A percentile compares a stretch with the other conserved stretches of the same genome.
Conservation (phyloP, 2,888 invertebrate species). For the Hedya salicella region DNA sequence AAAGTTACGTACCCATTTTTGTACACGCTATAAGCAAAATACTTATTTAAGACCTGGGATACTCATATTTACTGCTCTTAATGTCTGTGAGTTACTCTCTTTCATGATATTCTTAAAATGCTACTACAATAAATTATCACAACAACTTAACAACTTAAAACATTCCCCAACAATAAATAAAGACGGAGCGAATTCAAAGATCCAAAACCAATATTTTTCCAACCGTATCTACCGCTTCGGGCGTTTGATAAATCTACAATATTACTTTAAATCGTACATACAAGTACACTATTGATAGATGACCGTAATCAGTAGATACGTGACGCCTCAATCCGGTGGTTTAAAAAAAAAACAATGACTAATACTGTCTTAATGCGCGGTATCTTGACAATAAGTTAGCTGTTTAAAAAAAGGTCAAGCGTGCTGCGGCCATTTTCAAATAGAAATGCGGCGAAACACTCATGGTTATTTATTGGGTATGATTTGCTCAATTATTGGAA, state of each 20-base stretch:
- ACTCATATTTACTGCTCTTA: no score
- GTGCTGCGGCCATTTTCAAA: slow-evolving; percentile 24
- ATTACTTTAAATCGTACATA: slow-evolving; percentile 39
- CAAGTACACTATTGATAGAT: slow-evolving; percentile 36
- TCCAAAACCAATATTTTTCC: slow-evolving; percentile 30
- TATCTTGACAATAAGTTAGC: slow-evolving; percentile 37
- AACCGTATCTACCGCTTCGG: slow-evolving; percentile 31
- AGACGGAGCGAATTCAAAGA: slow-evolving; percentile 10
- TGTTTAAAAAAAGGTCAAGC: slow-evolving; percentile 35
- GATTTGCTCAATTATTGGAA: background rate
- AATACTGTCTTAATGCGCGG: slow-evolving; percentile 28
- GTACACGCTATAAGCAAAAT: no score
- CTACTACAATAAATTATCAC: no score
- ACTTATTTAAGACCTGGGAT: no score
- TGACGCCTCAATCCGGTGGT: slow-evolving; percentile 39
- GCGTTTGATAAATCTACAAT: slow-evolving; percentile 34
- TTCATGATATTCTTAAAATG: no score
- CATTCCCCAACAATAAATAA: slow-evolving; percentile 1
- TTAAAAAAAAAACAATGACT: slow-evolving; percentile 33
- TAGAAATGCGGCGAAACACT: slow-evolving; percentile 1
- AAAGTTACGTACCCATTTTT: no score
- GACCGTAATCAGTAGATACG: slow-evolving; percentile 32
- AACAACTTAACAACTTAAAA: background rate
- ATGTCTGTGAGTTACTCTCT: no score
- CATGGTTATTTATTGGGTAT: slow-evolving; percentile 11